Conservation (phyloP, 2,113 vertebrate genomes). For the Edolisoma coerulescens region DNA sequence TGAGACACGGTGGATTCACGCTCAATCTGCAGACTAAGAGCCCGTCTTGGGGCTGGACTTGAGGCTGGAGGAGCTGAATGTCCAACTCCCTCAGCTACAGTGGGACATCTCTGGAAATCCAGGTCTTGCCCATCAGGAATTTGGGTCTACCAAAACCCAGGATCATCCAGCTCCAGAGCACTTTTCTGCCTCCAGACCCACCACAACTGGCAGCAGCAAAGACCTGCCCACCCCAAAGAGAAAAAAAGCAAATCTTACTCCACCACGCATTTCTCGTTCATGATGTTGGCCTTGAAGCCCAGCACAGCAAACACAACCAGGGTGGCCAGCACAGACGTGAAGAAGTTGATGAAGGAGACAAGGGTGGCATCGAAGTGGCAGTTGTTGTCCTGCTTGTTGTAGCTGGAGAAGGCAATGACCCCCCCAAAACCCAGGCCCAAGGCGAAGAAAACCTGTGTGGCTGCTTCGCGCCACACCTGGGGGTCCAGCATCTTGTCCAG, state of each 20-base stretch:
- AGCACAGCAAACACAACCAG: slow-evolving; percentile 97
- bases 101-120: neutral
- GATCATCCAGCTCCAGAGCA: neutral
- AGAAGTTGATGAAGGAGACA: slow-evolving; percentile 95
- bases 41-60: neutral
- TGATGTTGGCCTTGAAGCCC: slow-evolving; percentile 97
- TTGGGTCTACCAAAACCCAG: neutral
- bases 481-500: slow-evolving; percentile 98
- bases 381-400: slow-evolving; percentile 99
- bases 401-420: slow-evolving; percentile 98
- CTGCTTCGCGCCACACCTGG: slow-evolving; percentile 96
- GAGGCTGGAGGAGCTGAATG: neutral
- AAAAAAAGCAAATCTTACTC: slow-evolving; percentile 78
- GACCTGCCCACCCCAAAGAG: neutral
- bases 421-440: slow-evolving; percentile 94
- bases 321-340: slow-evolving; percentile 94
- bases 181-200: neutral
- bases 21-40: neutral
- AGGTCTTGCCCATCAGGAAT: neutral
- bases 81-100: neutral
- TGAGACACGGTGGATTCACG: fast-evolving
- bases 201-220: neutral
- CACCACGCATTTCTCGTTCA: slow-evolving; percentile 98
- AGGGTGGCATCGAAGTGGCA: slow-evolving; percentile 95
- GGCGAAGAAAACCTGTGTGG: slow-evolving; percentile 97